Evolutionary conservation across 2,888 invertebrate species (phyloP).

Genomic region (Meteorus colon): DNA sequence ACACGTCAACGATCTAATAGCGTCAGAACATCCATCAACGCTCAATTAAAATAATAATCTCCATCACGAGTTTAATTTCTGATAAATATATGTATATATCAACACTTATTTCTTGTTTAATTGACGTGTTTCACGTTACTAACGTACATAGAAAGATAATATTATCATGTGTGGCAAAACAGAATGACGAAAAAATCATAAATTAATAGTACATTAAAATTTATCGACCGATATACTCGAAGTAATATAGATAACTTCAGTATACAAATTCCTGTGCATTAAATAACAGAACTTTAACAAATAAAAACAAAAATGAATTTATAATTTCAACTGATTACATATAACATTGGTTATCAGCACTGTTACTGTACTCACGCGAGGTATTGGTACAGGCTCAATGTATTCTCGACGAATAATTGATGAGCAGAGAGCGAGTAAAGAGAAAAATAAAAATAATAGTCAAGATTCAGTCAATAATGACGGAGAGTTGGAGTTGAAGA

Average conservation of each 20-base stretch:
- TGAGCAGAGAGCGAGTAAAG: not conserved
- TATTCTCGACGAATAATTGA: conserved; percentile 1
- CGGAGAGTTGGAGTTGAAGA: not conserved
- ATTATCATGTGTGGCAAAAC: not conserved
- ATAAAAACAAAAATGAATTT: not conserved
- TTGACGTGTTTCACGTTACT: not conserved
- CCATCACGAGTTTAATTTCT: not conserved
- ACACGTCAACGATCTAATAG: conserved; percentile 28
- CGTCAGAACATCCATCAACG: conserved; percentile 33
- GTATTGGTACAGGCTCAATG: not conserved
- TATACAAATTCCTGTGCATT: not conserved
- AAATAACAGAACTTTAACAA: not conserved
- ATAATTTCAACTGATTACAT: not conserved
- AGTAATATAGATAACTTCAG: not conserved
- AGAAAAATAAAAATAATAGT: not conserved
- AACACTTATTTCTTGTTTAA: not conserved
- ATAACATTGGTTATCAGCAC: conserved; percentile 7
- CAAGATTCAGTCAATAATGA: not conserved
- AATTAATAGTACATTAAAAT: not conserved
- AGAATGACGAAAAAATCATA: not conserved
- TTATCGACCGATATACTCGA: not conserved
- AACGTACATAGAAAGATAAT: not conserved
- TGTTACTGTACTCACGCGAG: not conserved
- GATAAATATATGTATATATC: not conserved
- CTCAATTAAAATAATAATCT: conserved; percentile 38